Percentiles rank a stretch among this genome's conserved stretches.
Evolutionary conservation across 2,888 invertebrate species (phyloP).

Genomic region (Troides oblongomaculatus): DNA sequence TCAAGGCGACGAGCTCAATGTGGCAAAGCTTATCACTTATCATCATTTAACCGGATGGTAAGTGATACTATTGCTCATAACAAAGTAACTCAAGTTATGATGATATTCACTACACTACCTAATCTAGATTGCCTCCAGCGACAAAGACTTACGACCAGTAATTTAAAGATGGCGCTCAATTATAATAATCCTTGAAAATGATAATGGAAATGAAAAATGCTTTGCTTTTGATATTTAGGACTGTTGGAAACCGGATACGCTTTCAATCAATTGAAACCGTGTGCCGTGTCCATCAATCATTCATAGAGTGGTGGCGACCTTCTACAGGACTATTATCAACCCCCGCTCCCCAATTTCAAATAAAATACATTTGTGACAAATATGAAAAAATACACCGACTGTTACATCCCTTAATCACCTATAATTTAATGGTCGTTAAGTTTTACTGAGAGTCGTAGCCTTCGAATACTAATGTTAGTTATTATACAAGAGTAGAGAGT

Average conservation of each 20-base stretch:
- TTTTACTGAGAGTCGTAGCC: not conserved
- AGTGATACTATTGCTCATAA: too few relatives aligned
- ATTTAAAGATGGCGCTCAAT: too few relatives aligned
- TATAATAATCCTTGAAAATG: too few relatives aligned
- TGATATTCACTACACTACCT: too few relatives aligned
- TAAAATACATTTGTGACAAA: not conserved
- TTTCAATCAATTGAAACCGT: conserved; percentile 22
- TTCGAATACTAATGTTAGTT: not conserved
- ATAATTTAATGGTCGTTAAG: not conserved
- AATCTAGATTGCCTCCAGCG: too few relatives aligned
- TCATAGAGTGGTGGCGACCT: not conserved
- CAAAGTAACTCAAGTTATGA: too few relatives aligned
- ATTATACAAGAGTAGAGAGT: not conserved
- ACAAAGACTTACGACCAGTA: too few relatives aligned
- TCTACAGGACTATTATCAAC: not conserved
- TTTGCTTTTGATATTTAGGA: too few relatives aligned
- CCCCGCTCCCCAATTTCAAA: not conserved
- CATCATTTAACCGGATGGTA: too few relatives aligned
- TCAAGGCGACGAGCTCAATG: too few relatives aligned
- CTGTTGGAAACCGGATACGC: not conserved
- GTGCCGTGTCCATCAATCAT: conserved; percentile 20
- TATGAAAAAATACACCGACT: not conserved
- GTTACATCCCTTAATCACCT: not conserved
- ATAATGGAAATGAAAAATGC: too few relatives aligned
- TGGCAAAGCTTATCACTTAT: too few relatives aligned